Conservation (phyloP, 2,113 vertebrate species). For the Actenoides hombroni region DNA sequence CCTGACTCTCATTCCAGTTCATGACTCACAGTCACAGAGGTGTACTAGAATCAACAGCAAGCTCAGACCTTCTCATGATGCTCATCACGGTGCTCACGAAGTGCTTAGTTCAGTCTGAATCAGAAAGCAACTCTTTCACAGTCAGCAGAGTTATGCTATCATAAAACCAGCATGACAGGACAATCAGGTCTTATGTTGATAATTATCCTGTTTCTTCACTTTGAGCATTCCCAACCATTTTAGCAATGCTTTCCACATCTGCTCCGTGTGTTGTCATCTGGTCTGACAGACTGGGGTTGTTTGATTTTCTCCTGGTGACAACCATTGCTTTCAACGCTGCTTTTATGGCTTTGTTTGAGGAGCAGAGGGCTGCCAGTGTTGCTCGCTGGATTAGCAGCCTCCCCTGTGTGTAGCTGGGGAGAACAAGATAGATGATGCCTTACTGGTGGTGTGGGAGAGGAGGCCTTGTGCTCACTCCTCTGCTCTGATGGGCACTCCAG, state of each 20-base stretch:
- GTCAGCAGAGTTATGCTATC: constrained; percentile 37
- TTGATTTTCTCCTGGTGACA: background rate
- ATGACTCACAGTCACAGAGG: constrained; percentile 16
- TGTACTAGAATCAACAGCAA: background rate
- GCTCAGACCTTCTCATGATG: constrained; percentile 19
- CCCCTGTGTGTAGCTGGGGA: background rate
- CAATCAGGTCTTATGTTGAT: background rate
- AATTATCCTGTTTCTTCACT: constrained; percentile 39
- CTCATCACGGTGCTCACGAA: background rate
- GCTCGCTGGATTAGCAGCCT: background rate
- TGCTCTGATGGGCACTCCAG: background rate
- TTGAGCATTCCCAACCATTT: constrained; percentile 43
- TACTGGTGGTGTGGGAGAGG: background rate
- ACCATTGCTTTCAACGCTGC: background rate
- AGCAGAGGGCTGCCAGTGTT: background rate
- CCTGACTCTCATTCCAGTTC: background rate
- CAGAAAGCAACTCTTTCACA: constrained; percentile 37
- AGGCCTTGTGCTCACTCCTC: background rate
- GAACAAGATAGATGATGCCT: background rate
- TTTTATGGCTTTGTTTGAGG: background rate
- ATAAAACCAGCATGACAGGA: constrained; percentile 15
- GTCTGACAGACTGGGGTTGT: background rate
- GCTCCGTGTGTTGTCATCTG: background rate
- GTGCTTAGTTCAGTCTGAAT: constrained; percentile 44
- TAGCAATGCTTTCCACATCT: constrained; percentile 37